Evolutionary conservation across 1,140 invertebrate species (phyloP).

Genomic region (Drosophila ercepeae): DNA sequence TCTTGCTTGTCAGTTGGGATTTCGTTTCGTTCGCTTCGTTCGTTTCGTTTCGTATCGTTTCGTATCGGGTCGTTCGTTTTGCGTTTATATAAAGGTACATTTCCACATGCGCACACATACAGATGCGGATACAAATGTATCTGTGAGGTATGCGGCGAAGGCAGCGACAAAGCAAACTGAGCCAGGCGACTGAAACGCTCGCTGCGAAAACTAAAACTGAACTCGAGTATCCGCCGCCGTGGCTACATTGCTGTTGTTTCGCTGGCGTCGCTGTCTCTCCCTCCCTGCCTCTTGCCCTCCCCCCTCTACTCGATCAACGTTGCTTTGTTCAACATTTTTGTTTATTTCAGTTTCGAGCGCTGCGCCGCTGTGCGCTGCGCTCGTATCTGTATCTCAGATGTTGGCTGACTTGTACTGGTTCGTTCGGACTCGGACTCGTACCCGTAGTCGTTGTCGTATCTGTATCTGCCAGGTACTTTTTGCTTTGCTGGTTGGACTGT

Average conservation of each 20-base stretch:
- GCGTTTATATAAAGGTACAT: slow-evolving; percentile 79
- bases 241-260: slow-evolving; percentile 24
- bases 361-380: slow-evolving; percentile 25
- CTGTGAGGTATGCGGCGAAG: slow-evolving; percentile 64
- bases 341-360: slow-evolving; percentile 68
- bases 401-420: slow-evolving; percentile 54
- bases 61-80: slow-evolving; percentile 69
- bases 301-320: slow-evolving; percentile 10
- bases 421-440: slow-evolving; percentile 25
- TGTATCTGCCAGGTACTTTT: slow-evolving; percentile 72
- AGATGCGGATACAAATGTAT: slow-evolving; percentile 44
- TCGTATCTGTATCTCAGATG: slow-evolving; percentile 73
- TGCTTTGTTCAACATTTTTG: slow-evolving; percentile 77
- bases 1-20: slow-evolving; percentile 80
- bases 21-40: slow-evolving; percentile 64
- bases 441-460: slow-evolving; percentile 45
- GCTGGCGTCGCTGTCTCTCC: slow-evolving; percentile 27
- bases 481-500: slow-evolving; percentile 37
- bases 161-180: slow-evolving; percentile 58
- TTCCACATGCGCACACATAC: slow-evolving; percentile 66
- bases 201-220: slow-evolving; percentile 75
- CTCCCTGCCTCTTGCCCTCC: slow-evolving; percentile 2
- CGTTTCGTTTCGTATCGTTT: slow-evolving; percentile 43
- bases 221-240: slow-evolving; percentile 58
- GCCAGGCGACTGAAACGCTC: slow-evolving; percentile 59